phyloP scores from a whole-genome alignment of 2,113 vertebrate species.

The Pithys albifrons region DNA sequence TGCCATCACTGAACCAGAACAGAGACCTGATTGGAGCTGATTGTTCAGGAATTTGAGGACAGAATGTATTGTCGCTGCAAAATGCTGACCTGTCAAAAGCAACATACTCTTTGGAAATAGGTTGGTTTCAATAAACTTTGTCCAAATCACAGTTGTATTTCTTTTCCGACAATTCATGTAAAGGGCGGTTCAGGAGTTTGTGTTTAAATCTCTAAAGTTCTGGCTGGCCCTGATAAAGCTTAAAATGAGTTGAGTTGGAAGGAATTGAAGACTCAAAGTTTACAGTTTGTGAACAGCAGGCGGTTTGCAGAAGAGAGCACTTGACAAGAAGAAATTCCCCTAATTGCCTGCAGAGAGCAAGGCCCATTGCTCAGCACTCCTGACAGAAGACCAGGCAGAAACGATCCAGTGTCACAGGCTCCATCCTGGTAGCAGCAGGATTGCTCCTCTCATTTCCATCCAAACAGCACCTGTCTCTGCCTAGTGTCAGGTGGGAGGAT shows the following conservation, averaged over 20 bases:
- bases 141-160: not conserved
- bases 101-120: not conserved
- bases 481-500: rapidly evolving
- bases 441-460: not conserved
- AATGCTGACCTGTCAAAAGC: not conserved
- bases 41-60: not conserved
- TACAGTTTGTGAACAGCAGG: not conserved
- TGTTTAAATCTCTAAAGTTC: not conserved
- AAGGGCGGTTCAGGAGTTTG: not conserved
- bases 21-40: not conserved
- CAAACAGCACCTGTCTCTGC: not conserved
- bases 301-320: not conserved
- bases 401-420: not conserved
- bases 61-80: not conserved
- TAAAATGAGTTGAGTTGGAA: not conserved
- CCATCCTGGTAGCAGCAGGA: not conserved
- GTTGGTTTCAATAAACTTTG: not conserved
- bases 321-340: not conserved
- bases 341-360: not conserved
- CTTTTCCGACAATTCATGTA: not conserved
- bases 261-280: not conserved
- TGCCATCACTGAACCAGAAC: not conserved
- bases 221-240: not conserved
- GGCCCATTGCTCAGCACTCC: not conserved
- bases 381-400: not conserved